Conservation (phyloP, 2,797 vertebrate genomes). For the Onychomys arenicola region DNA sequence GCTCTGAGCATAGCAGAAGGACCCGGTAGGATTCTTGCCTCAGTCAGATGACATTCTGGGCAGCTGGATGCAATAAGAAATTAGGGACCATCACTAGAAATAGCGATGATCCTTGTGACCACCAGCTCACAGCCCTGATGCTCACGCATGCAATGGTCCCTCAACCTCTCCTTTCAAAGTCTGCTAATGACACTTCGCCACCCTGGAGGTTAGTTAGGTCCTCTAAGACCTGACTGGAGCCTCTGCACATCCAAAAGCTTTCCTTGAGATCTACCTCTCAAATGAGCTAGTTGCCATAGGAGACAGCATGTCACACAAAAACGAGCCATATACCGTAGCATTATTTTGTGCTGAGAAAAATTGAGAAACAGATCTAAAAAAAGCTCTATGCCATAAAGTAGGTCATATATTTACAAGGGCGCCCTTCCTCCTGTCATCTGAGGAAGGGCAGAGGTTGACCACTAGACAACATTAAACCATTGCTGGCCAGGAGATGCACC, state of each 20-base stretch:
- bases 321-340: neutral
- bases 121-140: neutral
- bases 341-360: constrained; percentile 13
- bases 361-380: neutral
- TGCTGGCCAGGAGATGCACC: neutral
- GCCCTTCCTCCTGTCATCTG: neutral
- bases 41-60: neutral
- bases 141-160: neutral
- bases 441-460: neutral
- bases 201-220: neutral
- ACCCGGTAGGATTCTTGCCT: neutral
- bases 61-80: neutral
- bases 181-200: neutral
- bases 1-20: neutral
- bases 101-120: neutral
- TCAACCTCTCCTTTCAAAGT: neutral
- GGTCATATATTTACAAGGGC: neutral
- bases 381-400: neutral
- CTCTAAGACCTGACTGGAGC: neutral
- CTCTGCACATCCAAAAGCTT: neutral
- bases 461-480: neutral
- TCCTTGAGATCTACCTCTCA: neutral
- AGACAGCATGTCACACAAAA: neutral
- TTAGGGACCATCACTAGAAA: neutral
- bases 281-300: neutral